Evolutionary conservation across 2,888 invertebrate genomes (phyloP), one percentile per base, ranked within the genome.

Genomic region (Sminthurides aquaticus): DNA sequence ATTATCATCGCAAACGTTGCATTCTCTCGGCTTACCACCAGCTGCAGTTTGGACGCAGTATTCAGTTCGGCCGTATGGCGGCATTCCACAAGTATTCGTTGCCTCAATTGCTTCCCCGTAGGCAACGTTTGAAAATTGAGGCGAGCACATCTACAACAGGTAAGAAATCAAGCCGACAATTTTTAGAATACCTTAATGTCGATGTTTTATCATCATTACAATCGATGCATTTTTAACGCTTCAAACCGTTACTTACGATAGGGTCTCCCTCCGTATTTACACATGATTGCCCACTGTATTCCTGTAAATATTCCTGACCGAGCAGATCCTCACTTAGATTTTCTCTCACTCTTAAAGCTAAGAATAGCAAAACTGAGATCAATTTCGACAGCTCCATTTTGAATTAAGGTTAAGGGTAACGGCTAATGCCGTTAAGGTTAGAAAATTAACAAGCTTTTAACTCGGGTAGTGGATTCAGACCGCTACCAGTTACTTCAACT

Each of bases 51-150:
- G 97, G 68, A 90, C 86, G 79, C 98, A 98, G 79, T 87, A 99
- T 77, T 90, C 86, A 58, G 84, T 89, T 0, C 82, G 80, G 0
- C 87, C 87, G 56, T 86, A 83, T 76, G 90, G 86, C 8, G 11
- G 57, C 76, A 90, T 86, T 0, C 97, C 98, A 77, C 98, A 99
- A 1, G 97, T 98, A 79, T 97, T 97, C 20, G 96, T 95, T 11
- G 92, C 90, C 72, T 95, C 92, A 79, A 97, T 91, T 69, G 85
- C 83, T 62, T 90, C 84, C 78, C 88, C 86, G 80, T 89, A 98
- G 8, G 97, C 98, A 2, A 96, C 95, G 78, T 98, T 98, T 78
- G 91, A 92, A 80, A 98, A 98, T 76, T 91, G 91, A 0, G 98
- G 97, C 76, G 93, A 88, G 80, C 98, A 98, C 82, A 90, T 85